Conservation (phyloP, 2,113 vertebrate genomes). For the Gavia stellata region DNA sequence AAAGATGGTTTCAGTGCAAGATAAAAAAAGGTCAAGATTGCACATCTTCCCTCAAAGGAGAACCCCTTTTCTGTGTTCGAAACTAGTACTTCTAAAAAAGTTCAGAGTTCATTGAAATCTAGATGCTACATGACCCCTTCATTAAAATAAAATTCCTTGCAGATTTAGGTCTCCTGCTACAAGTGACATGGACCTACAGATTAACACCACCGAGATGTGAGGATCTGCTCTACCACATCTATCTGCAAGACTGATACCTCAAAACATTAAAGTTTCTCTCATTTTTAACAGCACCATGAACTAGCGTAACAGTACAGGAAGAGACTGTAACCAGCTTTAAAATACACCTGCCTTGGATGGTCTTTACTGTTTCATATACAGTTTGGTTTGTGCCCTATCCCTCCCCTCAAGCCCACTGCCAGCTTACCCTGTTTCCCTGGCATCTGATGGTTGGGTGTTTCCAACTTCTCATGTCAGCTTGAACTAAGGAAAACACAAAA, state of each 20-base stretch:
- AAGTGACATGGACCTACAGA: neutral
- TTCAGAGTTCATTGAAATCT: neutral
- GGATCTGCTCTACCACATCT: neutral
- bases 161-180: neutral
- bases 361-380: neutral
- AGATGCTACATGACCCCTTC: neutral
- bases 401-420: constrained; percentile 59
- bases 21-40: neutral
- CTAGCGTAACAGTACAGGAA: neutral
- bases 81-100: neutral
- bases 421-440: constrained; percentile 65
- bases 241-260: neutral
- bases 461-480: constrained; percentile 65
- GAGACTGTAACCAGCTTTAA: neutral
- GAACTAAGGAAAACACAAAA: constrained; percentile 67
- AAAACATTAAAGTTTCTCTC: neutral
- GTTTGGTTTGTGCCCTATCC: constrained; percentile 26
- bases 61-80: neutral
- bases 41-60: neutral
- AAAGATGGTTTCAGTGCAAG: neutral
- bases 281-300: neutral
- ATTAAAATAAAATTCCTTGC: neutral
- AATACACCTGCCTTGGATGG: neutral
- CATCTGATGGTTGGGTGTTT: constrained; percentile 61
- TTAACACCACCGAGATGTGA: neutral